These are phyloP conservation scores for Rhipidura dahli DNA, from an alignment of 2,113 vertebrate genomes.

Conservation along the genomic window DNA sequence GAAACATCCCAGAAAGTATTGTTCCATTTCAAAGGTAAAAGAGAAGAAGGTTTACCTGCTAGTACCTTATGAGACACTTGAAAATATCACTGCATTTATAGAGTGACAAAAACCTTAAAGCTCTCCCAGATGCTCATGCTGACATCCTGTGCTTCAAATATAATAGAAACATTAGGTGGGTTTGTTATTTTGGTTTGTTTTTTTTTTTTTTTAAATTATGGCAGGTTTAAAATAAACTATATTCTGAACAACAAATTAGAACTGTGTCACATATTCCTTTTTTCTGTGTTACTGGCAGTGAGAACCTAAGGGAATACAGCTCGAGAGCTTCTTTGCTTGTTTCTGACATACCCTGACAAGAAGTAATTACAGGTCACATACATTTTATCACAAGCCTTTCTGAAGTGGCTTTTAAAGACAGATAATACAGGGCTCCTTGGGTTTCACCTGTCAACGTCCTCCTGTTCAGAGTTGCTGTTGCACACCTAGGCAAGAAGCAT, in stretches of 20 bases:
- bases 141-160: not conserved
- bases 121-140: not conserved
- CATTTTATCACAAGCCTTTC: not conserved
- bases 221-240: not conserved
- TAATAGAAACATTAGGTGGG: not conserved
- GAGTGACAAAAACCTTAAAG: not conserved
- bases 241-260: constrained; percentile 12
- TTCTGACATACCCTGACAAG: not conserved
- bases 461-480: not conserved
- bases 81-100: not conserved
- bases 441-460: not conserved
- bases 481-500: not conserved
- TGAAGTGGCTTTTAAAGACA: not conserved
- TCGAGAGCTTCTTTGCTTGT: not conserved
- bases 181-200: not conserved
- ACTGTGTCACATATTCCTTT: not conserved
- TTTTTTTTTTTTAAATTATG: not conserved
- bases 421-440: not conserved
- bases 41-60: not conserved
- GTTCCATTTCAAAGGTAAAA: not conserved
- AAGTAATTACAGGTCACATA: not conserved
- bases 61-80: not conserved
- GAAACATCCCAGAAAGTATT: not conserved
- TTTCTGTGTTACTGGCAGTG: not conserved
- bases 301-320: not conserved